A percentile compares a stretch with the other conserved stretches of the same genome.
Evolutionary conservation across 2,113 vertebrate species (phyloP).

Genomic region (Bagarius yarrelli): DNA sequence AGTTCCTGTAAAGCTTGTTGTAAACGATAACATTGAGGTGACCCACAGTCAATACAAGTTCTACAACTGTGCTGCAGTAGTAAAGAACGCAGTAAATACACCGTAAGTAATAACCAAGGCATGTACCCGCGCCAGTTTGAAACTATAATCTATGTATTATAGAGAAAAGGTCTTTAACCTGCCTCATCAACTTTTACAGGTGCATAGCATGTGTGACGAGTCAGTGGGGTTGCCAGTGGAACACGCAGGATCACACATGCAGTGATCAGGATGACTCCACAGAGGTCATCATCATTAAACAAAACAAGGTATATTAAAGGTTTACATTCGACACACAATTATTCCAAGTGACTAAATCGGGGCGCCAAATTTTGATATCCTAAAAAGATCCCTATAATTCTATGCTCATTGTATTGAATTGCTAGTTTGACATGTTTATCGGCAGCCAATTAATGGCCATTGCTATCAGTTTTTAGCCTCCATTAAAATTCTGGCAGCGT

Average conservation of each 20-base stretch:
- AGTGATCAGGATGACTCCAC: constrained; percentile 67
- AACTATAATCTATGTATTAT: not conserved
- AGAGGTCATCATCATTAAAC: constrained; percentile 68
- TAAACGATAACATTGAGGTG: constrained; percentile 67
- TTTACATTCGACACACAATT: not conserved
- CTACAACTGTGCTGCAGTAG: constrained; percentile 86
- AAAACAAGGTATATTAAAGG: constrained; percentile 71
- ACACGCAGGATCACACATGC: constrained; percentile 77
- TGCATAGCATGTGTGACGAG: constrained; percentile 89
- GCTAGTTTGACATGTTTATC: too few species aligned
- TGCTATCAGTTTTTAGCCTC: too few species aligned
- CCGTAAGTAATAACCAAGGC: constrained; percentile 78
- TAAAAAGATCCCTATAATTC: too few species aligned
- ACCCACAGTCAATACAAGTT: constrained; percentile 81
- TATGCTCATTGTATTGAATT: too few species aligned
- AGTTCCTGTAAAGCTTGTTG: constrained; percentile 72
- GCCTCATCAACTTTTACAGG: constrained; percentile 51
- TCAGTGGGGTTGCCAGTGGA: constrained; percentile 91
- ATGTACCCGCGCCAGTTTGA: not conserved
- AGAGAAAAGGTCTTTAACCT: not conserved
- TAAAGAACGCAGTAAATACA: constrained; percentile 77
- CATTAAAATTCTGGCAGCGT: too few species aligned
- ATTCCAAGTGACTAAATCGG: not conserved
- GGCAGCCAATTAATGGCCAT: too few species aligned
- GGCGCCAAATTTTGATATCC: too few species aligned